Base-by-base conservation (phyloP, 2,113 vertebrate species). In the Equus przewalskii region DNA sequence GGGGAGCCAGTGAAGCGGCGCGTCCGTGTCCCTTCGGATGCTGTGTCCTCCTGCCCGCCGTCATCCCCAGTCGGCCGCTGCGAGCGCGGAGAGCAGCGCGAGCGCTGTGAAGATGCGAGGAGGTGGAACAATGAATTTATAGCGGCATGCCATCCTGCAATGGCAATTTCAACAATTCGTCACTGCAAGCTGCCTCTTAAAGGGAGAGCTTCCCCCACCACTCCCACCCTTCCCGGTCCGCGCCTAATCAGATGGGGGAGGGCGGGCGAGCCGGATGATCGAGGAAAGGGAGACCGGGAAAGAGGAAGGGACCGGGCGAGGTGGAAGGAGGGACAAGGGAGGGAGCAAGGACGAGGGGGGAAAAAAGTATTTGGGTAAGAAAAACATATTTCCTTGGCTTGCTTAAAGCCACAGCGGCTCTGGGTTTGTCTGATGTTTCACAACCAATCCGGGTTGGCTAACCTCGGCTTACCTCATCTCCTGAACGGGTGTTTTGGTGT, bases 81-180 rank as follows among this genome's bases (percentile, higher is more conserved):
- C 98, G 98, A 98, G 98, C 98, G 98, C 98, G 76, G 98, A 97
- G 98, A 98, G 99, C 98, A 97, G 98, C 97, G 98, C 97, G 98
- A 98, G 98, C 98, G 98, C 98, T 98, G 99, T 99, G 99, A 98
- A 99, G 98, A 99, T 99, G 99, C 98, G 98, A 99, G 99, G 99
- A 99, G 98, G 98, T 98, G 98, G 99, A 99, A 99, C 99, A 99
- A 99, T 99, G 99, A 98, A 99, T 99, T 99, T 99, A 99, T 99
- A 99, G 99, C 98, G 98, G 99, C 99, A 98, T 99, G 99, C 98
- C 99, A 99, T 99, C 98, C 99, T 98, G 99, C 98, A 98, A 99
- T 98, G 99, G 99, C 99, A 99, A 99, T 99, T 99, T 99, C 98
- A 98, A 98, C 98, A 99, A 99, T 99, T 99, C 99, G 99, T 99